These are phyloP conservation scores for Dufourea novaeangliae DNA, from an alignment of 1,140 invertebrate genomes.

Conservation along the genomic window DNA sequence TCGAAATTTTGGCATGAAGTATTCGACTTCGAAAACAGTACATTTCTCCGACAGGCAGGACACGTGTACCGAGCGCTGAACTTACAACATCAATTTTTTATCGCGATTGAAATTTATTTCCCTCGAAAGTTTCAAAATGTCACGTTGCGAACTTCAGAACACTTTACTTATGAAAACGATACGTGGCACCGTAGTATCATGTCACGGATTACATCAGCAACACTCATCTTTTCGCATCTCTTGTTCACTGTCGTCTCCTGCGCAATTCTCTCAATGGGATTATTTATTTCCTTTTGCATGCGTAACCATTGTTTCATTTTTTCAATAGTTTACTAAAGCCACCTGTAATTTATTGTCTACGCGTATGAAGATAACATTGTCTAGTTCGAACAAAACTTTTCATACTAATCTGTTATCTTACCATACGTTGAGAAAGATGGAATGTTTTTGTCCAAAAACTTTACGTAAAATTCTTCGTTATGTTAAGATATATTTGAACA, in stretches of 20 bases:
- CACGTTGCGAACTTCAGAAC: neutral
- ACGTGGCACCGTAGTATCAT: neutral
- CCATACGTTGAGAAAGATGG: too few relatives aligned
- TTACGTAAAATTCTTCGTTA: too few relatives aligned
- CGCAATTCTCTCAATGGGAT: neutral
- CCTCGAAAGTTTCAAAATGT: constrained; percentile 1
- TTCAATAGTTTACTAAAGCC: neutral
- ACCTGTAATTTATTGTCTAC: too few relatives aligned
- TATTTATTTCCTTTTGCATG: neutral
- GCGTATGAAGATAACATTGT: too few relatives aligned
- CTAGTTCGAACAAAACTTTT: too few relatives aligned
- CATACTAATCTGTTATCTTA: too few relatives aligned
- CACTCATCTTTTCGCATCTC: neutral
- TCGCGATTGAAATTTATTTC: constrained; percentile 12
- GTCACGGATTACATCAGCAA: neutral
- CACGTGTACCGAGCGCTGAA: neutral
- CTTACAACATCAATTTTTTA: constrained; percentile 12
- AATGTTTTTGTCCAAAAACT: too few relatives aligned
- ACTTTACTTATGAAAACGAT: neutral
- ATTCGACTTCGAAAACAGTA: neutral
- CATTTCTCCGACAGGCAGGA: neutral
- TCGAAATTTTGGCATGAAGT: too few relatives aligned
- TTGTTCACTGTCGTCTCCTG: neutral
- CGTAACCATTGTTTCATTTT: neutral
- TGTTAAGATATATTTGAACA: too few relatives aligned